Conservation (phyloP, 2,797 vertebrate species). For the Enteromius argenteus region DNA sequence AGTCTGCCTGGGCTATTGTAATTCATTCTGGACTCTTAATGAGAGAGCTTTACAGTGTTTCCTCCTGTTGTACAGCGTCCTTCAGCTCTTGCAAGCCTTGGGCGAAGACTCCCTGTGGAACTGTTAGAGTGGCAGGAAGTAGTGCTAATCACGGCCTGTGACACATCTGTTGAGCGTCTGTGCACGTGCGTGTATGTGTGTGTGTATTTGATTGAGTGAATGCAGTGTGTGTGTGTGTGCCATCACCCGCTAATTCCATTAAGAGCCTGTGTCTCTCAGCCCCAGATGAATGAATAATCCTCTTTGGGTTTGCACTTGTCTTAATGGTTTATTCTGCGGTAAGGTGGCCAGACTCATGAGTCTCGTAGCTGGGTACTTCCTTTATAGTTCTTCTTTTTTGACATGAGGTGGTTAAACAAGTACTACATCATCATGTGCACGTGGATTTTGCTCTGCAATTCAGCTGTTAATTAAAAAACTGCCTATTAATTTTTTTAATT, state of each 20-base stretch:
- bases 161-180: constrained; percentile 29
- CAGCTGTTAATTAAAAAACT: not conserved
- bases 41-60: constrained; percentile 26
- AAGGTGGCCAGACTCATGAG: constrained; percentile 18
- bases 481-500: not conserved
- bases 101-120: constrained; percentile 26
- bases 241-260: constrained; percentile 38
- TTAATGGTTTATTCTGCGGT: constrained; percentile 32
- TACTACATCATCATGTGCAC: not conserved
- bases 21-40: constrained; percentile 38
- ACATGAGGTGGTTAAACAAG: constrained; percentile 3
- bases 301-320: constrained; percentile 43
- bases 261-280: constrained; percentile 24
- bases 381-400: not conserved
- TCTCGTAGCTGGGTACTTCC: not conserved
- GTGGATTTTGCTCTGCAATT: not conserved
- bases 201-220: constrained; percentile 26
- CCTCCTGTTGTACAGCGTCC: constrained; percentile 21
- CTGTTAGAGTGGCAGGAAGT: constrained; percentile 31
- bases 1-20: not conserved
- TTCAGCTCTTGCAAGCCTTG: constrained; percentile 34
- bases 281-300: constrained; percentile 41
- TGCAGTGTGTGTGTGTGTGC: constrained; percentile 10
- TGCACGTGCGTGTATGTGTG: not conserved
- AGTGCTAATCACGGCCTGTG: constrained; percentile 4